These are phyloP conservation scores for Trogon melanurus DNA, from an alignment of 2,113 vertebrate species.

Conservation along the genomic window DNA sequence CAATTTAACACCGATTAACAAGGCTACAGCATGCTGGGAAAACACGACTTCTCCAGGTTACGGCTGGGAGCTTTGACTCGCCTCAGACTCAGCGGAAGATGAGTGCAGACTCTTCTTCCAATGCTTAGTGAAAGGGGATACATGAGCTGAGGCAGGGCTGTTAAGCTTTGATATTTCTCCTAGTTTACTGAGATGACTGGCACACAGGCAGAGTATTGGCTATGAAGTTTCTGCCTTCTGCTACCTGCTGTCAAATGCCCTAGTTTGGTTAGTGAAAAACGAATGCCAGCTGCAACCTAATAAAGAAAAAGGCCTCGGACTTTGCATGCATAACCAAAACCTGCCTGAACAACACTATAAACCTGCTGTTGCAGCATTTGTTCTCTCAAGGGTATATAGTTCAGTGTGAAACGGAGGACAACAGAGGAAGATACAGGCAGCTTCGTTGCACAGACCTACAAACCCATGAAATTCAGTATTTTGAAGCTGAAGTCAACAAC, in stretches of 20 bases:
- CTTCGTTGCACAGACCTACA: not conserved
- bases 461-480: not conserved
- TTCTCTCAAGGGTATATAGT: not conserved
- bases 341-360: not conserved
- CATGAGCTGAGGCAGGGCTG: not conserved
- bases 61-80: not conserved
- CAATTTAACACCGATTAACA: not conserved
- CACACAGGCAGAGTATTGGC: not conserved
- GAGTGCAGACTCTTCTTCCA: not conserved
- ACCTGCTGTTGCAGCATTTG: slow-evolving; percentile 40
- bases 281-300: slow-evolving; percentile 41
- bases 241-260: slow-evolving; percentile 49
- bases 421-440: not conserved
- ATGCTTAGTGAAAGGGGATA: not conserved
- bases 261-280: slow-evolving; percentile 13
- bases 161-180: not conserved
- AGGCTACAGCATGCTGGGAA: not conserved
- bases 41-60: not conserved
- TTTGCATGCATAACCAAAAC: not conserved
- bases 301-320: not conserved
- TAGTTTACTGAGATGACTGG: not conserved
- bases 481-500: not conserved
- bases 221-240: slow-evolving; percentile 12
- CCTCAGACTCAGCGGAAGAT: not conserved
- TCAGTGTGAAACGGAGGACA: not conserved